Base-by-base conservation (phyloP, 2,888 invertebrate genomes). In the Odontothrips loti region DNA sequence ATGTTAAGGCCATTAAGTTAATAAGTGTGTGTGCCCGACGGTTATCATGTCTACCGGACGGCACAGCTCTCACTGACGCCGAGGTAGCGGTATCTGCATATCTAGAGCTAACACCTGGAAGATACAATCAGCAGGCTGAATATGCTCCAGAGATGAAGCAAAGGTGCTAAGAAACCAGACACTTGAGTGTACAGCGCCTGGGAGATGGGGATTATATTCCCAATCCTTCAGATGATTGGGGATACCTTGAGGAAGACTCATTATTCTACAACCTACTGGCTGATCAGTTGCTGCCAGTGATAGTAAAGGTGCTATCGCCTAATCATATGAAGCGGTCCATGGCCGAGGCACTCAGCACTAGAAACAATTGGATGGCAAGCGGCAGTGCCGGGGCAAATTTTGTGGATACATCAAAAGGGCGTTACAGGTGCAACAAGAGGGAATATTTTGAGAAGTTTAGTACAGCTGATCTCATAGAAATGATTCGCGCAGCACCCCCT, bases 271-370 rank as follows among this genome's bases (percentile, higher is more conserved):
- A 1, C 9, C 1, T n/a, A 9, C n/a, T 63, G 6, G 2, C 2
- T 3, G 1, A 63, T 1, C 9, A 63, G n/a, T 2, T 6, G n/a
- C 1, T 1, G 9, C 6, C 9, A 1, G 1, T 2, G 6, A 1
- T 1, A n/a, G 63, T 12, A 1, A 1, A 6, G 15, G 63, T 63
- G 63, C 6, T 63, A 20, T 1, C 1, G 1, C 4, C 1, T 1
- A 11, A 63, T 6, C 63, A 63, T 20, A 17, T 20, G 15, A 20
- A 6, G 4, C 10, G 20, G 20, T 63, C 63, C 6, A 6, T 63
- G 6, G 63, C 10, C 6, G 15, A 63, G 15, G 63, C 63, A 20
- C 20, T 63, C 4, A 20, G 6, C 4, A 63, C 4, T 63, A 17
- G 63, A 2, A 63, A 63, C n/a, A 63, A 1, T 1, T 63, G 63